Evolutionary conservation across 2,888 invertebrate genomes (phyloP).

Genomic region (Gryllus longicercus): DNA sequence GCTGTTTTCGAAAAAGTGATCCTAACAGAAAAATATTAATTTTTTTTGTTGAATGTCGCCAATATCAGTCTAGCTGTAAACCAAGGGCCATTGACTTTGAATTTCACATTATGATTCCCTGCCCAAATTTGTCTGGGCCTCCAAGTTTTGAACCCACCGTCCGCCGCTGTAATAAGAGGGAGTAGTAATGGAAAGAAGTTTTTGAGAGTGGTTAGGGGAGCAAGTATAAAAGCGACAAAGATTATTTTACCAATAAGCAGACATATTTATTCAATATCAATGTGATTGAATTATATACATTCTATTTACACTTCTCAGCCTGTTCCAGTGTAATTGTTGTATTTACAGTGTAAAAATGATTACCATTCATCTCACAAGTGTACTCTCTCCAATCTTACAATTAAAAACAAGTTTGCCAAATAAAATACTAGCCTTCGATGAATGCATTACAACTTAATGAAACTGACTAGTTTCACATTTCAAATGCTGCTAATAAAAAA

Average conservation of each 20-base stretch:
- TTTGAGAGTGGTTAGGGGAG: no score
- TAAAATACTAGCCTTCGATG: not conserved
- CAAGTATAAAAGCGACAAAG: no score
- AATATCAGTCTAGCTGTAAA: no score
- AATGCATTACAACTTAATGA: not conserved
- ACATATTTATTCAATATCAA: not conserved
- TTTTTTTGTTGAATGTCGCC: no score
- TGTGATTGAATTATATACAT: not conserved
- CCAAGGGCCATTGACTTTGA: no score
- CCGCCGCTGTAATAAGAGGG: no score
- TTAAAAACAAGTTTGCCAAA: not conserved
- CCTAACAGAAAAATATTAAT: no score
- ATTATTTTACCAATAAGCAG: not conserved
- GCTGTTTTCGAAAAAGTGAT: no score
- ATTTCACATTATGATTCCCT: no score
- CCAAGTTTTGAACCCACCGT: no score
- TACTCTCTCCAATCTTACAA: not conserved
- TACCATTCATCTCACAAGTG: not conserved
- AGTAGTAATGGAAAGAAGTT: no score
- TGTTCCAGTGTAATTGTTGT: not conserved
- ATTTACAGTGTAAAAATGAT: not conserved
- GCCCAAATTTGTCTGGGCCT: no score
- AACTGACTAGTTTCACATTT: not conserved
- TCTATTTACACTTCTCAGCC: conserved; percentile 1
- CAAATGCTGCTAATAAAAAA: conserved; percentile 11